Base-by-base conservation (phyloP, 2,888 invertebrate genomes). In the Melanostoma mellinum region DNA sequence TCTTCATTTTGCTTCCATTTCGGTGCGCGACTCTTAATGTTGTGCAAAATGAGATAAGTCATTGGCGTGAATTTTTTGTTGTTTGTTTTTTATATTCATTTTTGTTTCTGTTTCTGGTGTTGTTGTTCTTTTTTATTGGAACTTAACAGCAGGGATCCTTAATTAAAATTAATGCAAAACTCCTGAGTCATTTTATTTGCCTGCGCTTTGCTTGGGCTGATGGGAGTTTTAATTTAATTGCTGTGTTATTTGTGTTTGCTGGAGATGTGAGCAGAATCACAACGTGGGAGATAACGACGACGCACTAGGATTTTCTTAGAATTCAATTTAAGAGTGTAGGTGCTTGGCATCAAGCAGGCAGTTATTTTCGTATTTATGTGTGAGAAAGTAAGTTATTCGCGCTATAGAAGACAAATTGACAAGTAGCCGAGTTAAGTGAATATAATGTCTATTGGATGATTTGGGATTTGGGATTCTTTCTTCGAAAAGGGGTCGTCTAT, bases 141-240 rank as follows among this genome's bases (percentile, higher is more conserved):
- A 63, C 33, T 67, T 44, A 79, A 42, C 73, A 71, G 76, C 72
- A 61, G 76, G 80, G 36, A 76, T 74, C 78, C 78, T 85, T 87
- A 87, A 87, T 87, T 87, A 87, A 87, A 87, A 87, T 87, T 86
- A 87, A 87, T 86, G 87, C 87, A 86, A 86, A 86, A 85, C 85
- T 86, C 65, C 79, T 80, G 71, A 86, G 85, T 79, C 86, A 86
- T 86, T 87, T 86, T 81, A 77, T 74, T 84, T 76, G 60, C 44
- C 67, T 72, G 67, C 38, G 79, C 69, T 69, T 40, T 44, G 42
- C 4, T 30, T 20, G n/a, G 35, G 46, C n/a, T 20, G 56, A 48
- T 71, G 77, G 50, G 55, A 77, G 77, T 73, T 84, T 84, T 79
- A 84, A 84, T 84, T 84, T 84, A 84, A 84, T 84, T 84, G 84